Percentiles rank a stretch among this genome's conserved stretches.
Evolutionary conservation across 1,140 invertebrate genomes (phyloP).

Genomic region (Tachypleus tridentatus): DNA sequence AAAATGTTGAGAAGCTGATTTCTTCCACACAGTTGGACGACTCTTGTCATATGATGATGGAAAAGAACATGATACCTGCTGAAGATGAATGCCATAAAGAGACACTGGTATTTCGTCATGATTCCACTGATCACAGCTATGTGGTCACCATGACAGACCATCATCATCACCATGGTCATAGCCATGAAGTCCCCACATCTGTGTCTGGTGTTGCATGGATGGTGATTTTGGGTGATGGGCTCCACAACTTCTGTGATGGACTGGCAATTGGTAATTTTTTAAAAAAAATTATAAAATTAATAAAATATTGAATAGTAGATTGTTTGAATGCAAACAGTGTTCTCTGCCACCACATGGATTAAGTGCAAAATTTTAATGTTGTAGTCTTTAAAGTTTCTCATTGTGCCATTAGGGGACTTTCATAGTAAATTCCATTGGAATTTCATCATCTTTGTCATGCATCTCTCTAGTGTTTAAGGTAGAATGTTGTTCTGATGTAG

Average conservation of each 20-base stretch:
- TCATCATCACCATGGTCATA: slow-evolving; percentile 71
- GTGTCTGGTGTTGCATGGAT: slow-evolving; percentile 63
- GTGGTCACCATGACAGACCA: slow-evolving; percentile 52
- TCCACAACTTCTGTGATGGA: slow-evolving; percentile 89
- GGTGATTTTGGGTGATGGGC: slow-evolving; percentile 87
- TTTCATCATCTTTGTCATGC: too few relatives aligned
- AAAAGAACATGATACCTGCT: neutral
- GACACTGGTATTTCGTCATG: slow-evolving; percentile 4
- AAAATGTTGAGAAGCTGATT: too few relatives aligned
- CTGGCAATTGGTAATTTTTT: slow-evolving; percentile 63
- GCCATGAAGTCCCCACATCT: slow-evolving; percentile 67
- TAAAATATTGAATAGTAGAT: too few relatives aligned
- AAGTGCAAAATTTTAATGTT: too few relatives aligned
- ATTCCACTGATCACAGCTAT: slow-evolving; percentile 5
- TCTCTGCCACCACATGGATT: too few relatives aligned
- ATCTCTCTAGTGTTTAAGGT: too few relatives aligned
- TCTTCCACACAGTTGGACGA: too few relatives aligned
- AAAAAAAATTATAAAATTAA: neutral
- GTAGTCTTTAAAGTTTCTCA: too few relatives aligned
- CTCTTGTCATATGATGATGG: neutral
- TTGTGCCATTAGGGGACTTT: too few relatives aligned
- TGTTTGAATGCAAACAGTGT: too few relatives aligned
- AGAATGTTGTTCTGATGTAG: too few relatives aligned
- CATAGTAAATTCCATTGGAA: too few relatives aligned
- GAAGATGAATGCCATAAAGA: slow-evolving; percentile 6